Base-by-base conservation (phyloP, 2,797 vertebrate genomes). In the Trachops cirrhosus region DNA sequence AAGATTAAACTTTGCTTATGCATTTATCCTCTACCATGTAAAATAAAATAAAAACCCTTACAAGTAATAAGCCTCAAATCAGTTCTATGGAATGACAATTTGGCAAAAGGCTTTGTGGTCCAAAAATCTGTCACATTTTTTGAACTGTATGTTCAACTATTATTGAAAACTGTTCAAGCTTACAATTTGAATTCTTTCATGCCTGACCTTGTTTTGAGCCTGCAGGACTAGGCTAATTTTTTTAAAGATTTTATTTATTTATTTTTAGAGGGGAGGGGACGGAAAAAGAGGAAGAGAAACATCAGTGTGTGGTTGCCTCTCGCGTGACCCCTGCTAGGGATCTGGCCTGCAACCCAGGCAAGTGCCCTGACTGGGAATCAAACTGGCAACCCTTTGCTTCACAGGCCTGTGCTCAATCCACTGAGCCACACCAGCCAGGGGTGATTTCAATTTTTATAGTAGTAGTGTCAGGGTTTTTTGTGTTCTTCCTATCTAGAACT, bases 81-180 rank as follows among this genome's bases (percentile, higher is more conserved):
- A 86, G 3, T 73, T 95, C 37, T 82, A 39, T 39, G 18, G 84
- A 92, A 96, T 79, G 74, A 92, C 46, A 89, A 74, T 85, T 82
- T 97, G 71, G 70, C 68, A 92, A 73, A 26, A 93, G 88, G 26
- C 2, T 57, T 74, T 19, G 44, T 48, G 88, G 78, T 70, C 46
- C 24, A 90, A 84, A 96, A 68, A 46, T 79, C 22, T 75, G 19
- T 70, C 80, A 77, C 0, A 59, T 3, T 80, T 64, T 37, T 5
- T 57, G 12, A 92, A 85, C 32, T 67, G 9, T 68, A 79, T 54
- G 90, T 95, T 89, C 68, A 85, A 44, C 85, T 96, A 87, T 87
- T 84, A 82, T 44, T 92, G 34, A 93, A 93, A 93, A 90, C 67
- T 52, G 19, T 21, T 94, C 67, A 78, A 41, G 29, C 75, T 90